These are phyloP conservation scores for Oryzaephilus surinamensis DNA, from an alignment of 1,140 invertebrate genomes.

Conservation along the genomic window DNA sequence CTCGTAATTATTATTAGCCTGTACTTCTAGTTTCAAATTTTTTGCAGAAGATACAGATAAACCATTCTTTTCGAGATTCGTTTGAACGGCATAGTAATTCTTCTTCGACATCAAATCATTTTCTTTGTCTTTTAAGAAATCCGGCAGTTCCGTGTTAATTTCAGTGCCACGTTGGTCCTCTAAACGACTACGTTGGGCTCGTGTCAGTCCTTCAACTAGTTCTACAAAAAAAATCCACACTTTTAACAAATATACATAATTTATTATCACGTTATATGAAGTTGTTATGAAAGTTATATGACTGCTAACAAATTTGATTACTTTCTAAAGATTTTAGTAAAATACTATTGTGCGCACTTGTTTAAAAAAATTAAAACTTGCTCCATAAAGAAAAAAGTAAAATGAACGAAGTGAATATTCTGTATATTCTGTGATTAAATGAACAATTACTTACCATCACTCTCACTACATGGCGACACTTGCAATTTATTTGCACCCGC, in stretches of 20 bases:
- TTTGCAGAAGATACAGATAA: constrained; percentile 3
- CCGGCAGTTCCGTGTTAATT: constrained; percentile 70
- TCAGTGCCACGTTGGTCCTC: constrained; percentile 75
- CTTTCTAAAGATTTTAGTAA: too few species aligned
- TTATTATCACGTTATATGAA: background rate
- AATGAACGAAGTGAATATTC: too few species aligned
- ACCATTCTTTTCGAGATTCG: background rate
- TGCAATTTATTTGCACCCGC: constrained; percentile 56
- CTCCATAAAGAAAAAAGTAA: too few species aligned
- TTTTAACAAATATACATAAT: background rate
- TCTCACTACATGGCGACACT: constrained; percentile 50
- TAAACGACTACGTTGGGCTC: constrained; percentile 59
- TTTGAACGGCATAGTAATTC: too few species aligned
- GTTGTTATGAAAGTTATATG: too few species aligned
- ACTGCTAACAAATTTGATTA: too few species aligned
- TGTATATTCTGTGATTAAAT: background rate
- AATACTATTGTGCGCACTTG: too few species aligned
- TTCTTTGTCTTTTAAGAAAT: constrained; percentile 59
- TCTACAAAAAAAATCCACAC: constrained; percentile 23
- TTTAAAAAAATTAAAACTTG: too few species aligned
- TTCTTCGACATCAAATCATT: too few species aligned
- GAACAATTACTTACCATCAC: constrained; percentile 44
- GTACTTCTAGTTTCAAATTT: background rate
- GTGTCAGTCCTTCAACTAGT: constrained; percentile 61
- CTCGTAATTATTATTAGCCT: constrained; percentile 15